Conservation (phyloP, 2,113 vertebrate genomes). For the Chamaea fasciata region DNA sequence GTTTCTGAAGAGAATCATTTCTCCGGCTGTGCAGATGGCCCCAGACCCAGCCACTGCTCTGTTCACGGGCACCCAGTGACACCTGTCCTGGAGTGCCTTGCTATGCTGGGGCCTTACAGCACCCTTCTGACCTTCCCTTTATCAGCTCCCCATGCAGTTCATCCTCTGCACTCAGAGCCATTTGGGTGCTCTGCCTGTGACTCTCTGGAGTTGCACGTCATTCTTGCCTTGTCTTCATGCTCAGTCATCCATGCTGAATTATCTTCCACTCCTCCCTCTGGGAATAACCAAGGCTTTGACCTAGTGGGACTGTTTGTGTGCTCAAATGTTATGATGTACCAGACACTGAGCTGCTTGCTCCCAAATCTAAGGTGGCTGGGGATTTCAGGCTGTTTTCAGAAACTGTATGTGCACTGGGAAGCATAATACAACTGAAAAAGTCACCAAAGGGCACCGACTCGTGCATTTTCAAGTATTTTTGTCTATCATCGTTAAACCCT, state of each 20-base stretch:
- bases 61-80: fast-evolving
- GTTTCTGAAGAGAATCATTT: background rate
- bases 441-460: background rate
- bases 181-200: background rate
- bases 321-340: background rate
- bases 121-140: background rate
- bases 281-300: slow-evolving; percentile 27
- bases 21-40: fast-evolving
- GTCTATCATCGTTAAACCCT: background rate
- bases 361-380: background rate
- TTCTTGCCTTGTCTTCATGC: background rate
- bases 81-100: background rate
- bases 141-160: background rate
- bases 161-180: background rate
- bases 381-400: background rate
- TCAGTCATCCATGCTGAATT: slow-evolving; percentile 30
- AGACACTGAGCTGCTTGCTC: background rate
- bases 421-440: background rate
- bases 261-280: background rate
- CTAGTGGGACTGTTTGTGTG: background rate
- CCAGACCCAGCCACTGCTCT: background rate
- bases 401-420: background rate
- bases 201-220: background rate
- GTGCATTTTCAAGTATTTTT: background rate
- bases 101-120: background rate